A percentile compares a stretch with the other conserved stretches of the same genome.
These are phyloP conservation scores for Homalodisca vitripennis DNA, from an alignment of 1,140 invertebrate species.

Conservation along the genomic window DNA sequence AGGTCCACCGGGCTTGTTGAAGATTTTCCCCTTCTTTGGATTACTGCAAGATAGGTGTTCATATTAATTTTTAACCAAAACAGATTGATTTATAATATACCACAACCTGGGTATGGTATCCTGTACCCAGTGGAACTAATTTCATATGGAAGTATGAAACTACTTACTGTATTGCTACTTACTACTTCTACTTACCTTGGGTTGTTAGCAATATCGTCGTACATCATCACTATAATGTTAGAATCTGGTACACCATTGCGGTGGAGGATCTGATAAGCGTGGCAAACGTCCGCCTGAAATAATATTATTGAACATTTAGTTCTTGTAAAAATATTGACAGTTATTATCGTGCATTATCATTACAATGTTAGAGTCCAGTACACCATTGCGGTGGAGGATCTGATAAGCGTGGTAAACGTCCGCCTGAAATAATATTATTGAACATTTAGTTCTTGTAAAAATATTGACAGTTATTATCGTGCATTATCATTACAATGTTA, in stretches of 20 bases:
- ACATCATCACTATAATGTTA: constrained; percentile 64
- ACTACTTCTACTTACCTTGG: constrained; percentile 48
- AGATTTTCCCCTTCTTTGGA: constrained; percentile 57
- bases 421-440: constrained; percentile 53
- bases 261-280: constrained; percentile 61
- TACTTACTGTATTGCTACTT: not conserved
- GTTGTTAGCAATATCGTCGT: constrained; percentile 62
- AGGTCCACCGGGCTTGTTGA: constrained; percentile 58
- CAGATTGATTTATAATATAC: not conserved
- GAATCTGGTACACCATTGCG: constrained; percentile 56
- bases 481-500: too few species aligned
- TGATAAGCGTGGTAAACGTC: constrained; percentile 66
- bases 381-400: constrained; percentile 55
- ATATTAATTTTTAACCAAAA: constrained; percentile 10
- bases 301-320: too few species aligned
- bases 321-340: too few species aligned
- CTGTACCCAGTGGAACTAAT: not conserved
- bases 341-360: constrained; percentile 67
- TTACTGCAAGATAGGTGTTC: constrained; percentile 50
- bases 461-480: too few species aligned
- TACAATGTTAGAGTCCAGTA: constrained; percentile 57
- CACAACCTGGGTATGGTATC: too few species aligned
- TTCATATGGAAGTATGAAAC: not conserved
- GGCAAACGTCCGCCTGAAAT: constrained; percentile 59
- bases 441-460: too few species aligned